Evolutionary conservation across 1,140 invertebrate genomes (phyloP).

Genomic region (Dufourea novaeangliae): DNA sequence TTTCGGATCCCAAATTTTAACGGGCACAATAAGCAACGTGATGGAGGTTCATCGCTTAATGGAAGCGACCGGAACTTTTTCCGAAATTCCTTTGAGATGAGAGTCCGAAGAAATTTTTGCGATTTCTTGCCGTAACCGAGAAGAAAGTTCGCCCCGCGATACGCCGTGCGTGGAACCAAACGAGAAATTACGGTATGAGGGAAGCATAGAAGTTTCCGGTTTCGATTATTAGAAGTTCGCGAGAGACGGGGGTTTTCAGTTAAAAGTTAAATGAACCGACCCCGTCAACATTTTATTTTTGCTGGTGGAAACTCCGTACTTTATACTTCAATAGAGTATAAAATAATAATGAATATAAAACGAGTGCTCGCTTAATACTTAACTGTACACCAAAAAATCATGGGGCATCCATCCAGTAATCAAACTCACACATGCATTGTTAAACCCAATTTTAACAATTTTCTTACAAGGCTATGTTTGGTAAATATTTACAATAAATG

Average conservation of each 20-base stretch:
- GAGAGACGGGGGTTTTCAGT: background rate
- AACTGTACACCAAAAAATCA: no score
- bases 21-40: background rate
- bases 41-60: background rate
- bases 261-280: slow-evolving; percentile 18
- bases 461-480: no score
- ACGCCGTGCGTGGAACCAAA: background rate
- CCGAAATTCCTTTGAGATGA: background rate
- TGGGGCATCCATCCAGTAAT: no score
- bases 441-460: no score
- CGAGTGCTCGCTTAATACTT: no score
- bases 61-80: background rate
- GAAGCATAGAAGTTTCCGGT: background rate
- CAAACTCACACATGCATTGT: no score
- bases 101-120: background rate
- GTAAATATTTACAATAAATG: no score
- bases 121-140: background rate
- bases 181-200: background rate
- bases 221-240: background rate
- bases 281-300: background rate
- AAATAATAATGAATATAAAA: no score
- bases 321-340: no score
- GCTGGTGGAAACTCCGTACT: background rate
- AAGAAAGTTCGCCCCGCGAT: background rate
- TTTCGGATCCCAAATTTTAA: background rate